A percentile compares a stretch with the other conserved stretches of the same genome.
phyloP scores from a whole-genome alignment of 2,113 vertebrate species.

The Platysteira castanea region DNA sequence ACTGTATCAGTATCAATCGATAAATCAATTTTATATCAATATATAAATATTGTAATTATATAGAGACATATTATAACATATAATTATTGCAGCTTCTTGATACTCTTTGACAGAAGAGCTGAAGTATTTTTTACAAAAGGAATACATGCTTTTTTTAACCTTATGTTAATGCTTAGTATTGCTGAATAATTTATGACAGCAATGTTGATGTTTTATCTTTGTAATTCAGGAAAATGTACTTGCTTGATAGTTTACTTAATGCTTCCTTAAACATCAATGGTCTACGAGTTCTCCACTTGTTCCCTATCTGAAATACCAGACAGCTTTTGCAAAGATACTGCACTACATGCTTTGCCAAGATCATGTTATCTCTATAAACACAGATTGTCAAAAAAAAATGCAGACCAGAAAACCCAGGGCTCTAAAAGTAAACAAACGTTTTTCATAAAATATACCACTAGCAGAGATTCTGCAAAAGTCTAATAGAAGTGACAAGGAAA shows the following conservation, averaged over 20 bases:
- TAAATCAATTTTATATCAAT: neutral
- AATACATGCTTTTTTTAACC: neutral
- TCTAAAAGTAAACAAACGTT: conserved; percentile 49
- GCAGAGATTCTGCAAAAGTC: neutral
- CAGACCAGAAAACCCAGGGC: neutral
- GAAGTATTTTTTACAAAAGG: neutral
- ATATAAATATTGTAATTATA: neutral
- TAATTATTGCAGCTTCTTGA: neutral
- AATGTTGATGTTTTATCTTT: conserved; percentile 7
- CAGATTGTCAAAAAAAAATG: conserved; percentile 48
- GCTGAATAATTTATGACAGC: neutral
- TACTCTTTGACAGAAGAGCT: neutral
- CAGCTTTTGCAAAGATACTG: conserved; percentile 40
- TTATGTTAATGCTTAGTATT: neutral
- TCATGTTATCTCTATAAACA: conserved; percentile 61
- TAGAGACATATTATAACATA: neutral
- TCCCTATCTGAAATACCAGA: conserved; percentile 59
- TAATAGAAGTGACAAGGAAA: neutral
- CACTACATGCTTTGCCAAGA: conserved; percentile 49
- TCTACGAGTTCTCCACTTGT: neutral
- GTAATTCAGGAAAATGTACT: conserved; percentile 33
- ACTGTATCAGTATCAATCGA: neutral
- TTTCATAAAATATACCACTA: neutral
- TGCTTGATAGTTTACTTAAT: conserved; percentile 13
- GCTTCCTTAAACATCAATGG: conserved; percentile 1